phyloP scores from a whole-genome alignment of 2,113 vertebrate genomes.

The Scatophagus argus region DNA sequence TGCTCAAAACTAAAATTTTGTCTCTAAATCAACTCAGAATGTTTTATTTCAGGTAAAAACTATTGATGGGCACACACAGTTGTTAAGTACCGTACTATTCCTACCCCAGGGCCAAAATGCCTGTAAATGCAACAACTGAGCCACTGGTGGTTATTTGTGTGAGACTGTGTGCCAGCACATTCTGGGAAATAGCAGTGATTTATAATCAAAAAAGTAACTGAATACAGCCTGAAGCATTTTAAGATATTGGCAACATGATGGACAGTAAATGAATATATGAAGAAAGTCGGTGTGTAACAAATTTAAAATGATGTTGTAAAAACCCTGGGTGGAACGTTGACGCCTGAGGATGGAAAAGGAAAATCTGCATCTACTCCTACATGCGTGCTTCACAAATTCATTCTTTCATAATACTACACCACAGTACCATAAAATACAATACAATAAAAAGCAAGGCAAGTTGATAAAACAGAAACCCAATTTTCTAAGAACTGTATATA shows the following conservation, averaged over 20 bases:
- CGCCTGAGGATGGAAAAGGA: not conserved
- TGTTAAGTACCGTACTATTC: not conserved
- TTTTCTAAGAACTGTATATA: not conserved
- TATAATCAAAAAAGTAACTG: not conserved
- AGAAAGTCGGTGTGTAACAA: conserved; percentile 10
- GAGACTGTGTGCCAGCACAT: not conserved
- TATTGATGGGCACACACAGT: not conserved
- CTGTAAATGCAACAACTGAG: not conserved
- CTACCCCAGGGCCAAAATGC: not conserved
- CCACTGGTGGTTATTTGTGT: not conserved
- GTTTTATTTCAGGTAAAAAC: not conserved
- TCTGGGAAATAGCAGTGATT: not conserved
- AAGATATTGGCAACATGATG: not conserved
- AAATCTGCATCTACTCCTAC: not conserved
- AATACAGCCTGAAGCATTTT: not conserved
- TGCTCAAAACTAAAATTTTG: not conserved
- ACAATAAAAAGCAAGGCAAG: not conserved
- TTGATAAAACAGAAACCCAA: too few species aligned
- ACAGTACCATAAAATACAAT: too few species aligned
- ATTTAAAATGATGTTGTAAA: not conserved
- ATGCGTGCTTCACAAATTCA: not conserved
- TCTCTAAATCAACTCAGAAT: not conserved
- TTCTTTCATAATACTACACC: not conserved
- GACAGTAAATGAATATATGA: not conserved
- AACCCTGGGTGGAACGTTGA: not conserved